Evolutionary conservation across 1,140 invertebrate genomes (phyloP).

Genomic region (Latrodectus geometricus): DNA sequence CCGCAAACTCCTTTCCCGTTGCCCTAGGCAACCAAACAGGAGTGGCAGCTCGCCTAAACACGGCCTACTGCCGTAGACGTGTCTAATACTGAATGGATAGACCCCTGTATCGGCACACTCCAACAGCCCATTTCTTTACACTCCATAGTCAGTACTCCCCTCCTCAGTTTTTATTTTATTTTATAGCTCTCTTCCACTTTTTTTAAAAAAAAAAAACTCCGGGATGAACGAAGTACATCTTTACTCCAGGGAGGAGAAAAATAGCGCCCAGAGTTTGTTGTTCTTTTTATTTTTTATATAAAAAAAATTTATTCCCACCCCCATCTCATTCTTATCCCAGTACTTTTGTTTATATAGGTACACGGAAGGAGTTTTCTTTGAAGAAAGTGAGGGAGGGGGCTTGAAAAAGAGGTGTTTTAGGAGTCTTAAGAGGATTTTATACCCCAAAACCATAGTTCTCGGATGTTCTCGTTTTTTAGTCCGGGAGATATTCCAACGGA

Average conservation of each 20-base stretch:
- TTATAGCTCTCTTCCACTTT: constrained; percentile 30
- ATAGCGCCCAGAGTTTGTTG: constrained; percentile 38
- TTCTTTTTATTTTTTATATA: constrained; percentile 10
- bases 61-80: constrained; percentile 18
- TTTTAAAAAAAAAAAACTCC: background rate
- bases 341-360: constrained; percentile 45
- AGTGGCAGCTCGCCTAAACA: constrained; percentile 55
- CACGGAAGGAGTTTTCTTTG: constrained; percentile 28
- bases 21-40: constrained; percentile 42
- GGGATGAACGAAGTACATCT: constrained; percentile 56
- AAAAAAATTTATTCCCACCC: background rate
- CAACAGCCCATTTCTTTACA: constrained; percentile 38
- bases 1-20: constrained; percentile 48
- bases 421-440: constrained; percentile 51
- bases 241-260: constrained; percentile 47
- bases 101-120: constrained; percentile 52
- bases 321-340: constrained; percentile 19
- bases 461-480: constrained; percentile 40
- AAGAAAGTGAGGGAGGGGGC: background rate
- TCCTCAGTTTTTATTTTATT: constrained; percentile 48
- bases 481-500: constrained; percentile 9
- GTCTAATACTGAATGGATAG: constrained; percentile 59
- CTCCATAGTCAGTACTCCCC: background rate
- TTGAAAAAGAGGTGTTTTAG: constrained; percentile 48
- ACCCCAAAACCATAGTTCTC: constrained; percentile 14